These are phyloP conservation scores for Agraylea sexmaculata DNA, from an alignment of 1,140 invertebrate genomes.

Conservation along the genomic window DNA sequence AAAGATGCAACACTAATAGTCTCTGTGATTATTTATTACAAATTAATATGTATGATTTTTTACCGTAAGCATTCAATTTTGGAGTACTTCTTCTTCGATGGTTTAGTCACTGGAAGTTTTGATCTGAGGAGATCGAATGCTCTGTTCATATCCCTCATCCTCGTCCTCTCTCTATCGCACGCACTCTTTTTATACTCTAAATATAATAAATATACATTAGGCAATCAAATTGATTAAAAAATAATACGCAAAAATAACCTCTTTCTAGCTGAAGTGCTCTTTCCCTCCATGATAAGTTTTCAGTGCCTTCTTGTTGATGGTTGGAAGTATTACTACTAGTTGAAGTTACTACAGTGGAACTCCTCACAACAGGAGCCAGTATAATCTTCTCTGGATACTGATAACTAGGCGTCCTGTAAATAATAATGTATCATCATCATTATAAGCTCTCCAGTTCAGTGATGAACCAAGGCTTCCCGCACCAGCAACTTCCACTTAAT, in stretches of 20 bases:
- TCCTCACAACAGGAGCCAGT: slow-evolving; percentile 22
- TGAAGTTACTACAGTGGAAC: slow-evolving; percentile 19
- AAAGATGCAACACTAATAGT: too few species aligned
- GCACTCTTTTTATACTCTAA: slow-evolving; percentile 75
- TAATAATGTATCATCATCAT: too few species aligned
- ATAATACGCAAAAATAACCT: slow-evolving; percentile 29
- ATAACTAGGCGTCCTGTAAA: too few species aligned
- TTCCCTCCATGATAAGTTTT: slow-evolving; percentile 40
- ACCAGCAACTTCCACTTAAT: too few species aligned
- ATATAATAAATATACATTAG: slow-evolving; percentile 20
- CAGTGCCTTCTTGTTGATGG: slow-evolving; percentile 31
- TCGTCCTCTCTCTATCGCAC: slow-evolving; percentile 69
- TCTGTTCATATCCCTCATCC: slow-evolving; percentile 82
- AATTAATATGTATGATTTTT: too few species aligned
- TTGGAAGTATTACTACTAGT: slow-evolving; percentile 27
- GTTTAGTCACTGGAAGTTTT: slow-evolving; percentile 65
- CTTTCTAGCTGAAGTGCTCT: slow-evolving; percentile 44
- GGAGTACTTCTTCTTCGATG: slow-evolving; percentile 77
- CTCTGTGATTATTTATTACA: too few species aligned
- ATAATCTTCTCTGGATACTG: slow-evolving; percentile 23
- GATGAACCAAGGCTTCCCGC: too few species aligned
- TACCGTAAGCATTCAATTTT: slow-evolving; percentile 77
- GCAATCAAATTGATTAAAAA: not conserved
- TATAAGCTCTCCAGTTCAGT: too few species aligned
- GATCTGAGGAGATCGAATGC: slow-evolving; percentile 70